A percentile compares a stretch with the other conserved stretches of the same genome.
Conservation (phyloP, 2,888 invertebrate species). For the Diaprepes abbreviatus region DNA sequence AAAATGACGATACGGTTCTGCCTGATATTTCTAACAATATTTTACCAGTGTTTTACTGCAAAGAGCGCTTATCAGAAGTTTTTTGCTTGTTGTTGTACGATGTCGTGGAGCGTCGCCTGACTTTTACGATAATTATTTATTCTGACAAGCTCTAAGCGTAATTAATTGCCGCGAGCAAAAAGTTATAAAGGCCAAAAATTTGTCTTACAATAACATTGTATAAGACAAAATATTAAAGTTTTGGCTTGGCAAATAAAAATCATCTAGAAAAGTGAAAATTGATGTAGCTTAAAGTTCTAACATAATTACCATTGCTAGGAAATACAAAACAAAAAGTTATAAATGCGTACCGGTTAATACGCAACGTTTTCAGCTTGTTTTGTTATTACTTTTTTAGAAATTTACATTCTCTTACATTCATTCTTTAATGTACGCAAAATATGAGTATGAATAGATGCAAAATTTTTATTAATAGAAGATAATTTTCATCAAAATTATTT, state of each 20-base stretch:
- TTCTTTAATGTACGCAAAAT: too few relatives aligned
- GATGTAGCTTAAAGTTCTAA: too few relatives aligned
- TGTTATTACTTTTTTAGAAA: too few relatives aligned
- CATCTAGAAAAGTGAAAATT: background rate
- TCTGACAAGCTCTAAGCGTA: conserved; percentile 45
- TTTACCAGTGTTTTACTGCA: conserved; percentile 19
- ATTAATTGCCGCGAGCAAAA: conserved; percentile 42
- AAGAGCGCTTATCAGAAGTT: conserved; percentile 41
- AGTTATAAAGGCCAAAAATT: conserved; percentile 40
- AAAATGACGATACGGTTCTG: background rate
- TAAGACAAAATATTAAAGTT: conserved; percentile 7
- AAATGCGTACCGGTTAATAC: too few relatives aligned
- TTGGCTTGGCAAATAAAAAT: background rate
- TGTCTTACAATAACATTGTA: conserved; percentile 27
- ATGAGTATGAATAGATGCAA: too few relatives aligned
- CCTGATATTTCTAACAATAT: conserved; percentile 5
- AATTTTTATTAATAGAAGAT: too few relatives aligned
- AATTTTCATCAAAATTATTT: too few relatives aligned
- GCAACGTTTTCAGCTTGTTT: too few relatives aligned
- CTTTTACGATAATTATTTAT: conserved; percentile 43
- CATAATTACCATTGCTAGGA: too few relatives aligned
- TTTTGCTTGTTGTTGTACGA: conserved; percentile 40
- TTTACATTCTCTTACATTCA: too few relatives aligned
- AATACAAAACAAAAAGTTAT: too few relatives aligned
- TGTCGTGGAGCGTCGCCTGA: conserved; percentile 27